Evolutionary conservation across 2,888 invertebrate species (phyloP).

Genomic region (Linnaemya vulpina): DNA sequence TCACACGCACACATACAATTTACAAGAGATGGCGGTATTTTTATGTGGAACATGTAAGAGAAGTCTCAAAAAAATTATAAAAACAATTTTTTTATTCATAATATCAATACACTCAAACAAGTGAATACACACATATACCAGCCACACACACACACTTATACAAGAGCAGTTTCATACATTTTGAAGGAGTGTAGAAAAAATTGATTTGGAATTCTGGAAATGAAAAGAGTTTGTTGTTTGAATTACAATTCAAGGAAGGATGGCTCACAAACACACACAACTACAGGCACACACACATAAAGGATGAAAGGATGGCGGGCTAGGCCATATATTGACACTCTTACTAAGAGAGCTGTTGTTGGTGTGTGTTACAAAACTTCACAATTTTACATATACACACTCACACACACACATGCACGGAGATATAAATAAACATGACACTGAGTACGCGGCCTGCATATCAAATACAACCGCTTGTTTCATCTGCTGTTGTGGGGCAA

Average conservation of each 20-base stretch:
- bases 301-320: slow-evolving; percentile 41
- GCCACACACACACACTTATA: not conserved
- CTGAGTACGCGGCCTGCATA: slow-evolving; percentile 80
- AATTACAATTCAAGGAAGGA: slow-evolving; percentile 70
- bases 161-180: slow-evolving; percentile 20
- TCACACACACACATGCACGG: slow-evolving; percentile 11
- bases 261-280: slow-evolving; percentile 29
- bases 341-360: slow-evolving; percentile 61
- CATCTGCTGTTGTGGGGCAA: slow-evolving; percentile 25
- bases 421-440: slow-evolving; percentile 37
- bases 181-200: slow-evolving; percentile 45
- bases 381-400: slow-evolving; percentile 25
- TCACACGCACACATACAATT: slow-evolving; percentile 5
- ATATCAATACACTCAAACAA: slow-evolving; percentile 68
- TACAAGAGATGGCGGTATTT: slow-evolving; percentile 56
- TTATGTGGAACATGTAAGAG: slow-evolving; percentile 48
- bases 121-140: slow-evolving; percentile 49
- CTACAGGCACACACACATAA: slow-evolving; percentile 11
- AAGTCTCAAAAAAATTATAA: slow-evolving; percentile 48
- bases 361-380: slow-evolving; percentile 49
- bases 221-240: slow-evolving; percentile 70
- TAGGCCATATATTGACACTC: slow-evolving; percentile 67
- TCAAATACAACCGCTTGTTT: slow-evolving; percentile 76
- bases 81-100: slow-evolving; percentile 60
- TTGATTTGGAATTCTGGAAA: slow-evolving; percentile 70